These are phyloP conservation scores for Anoplolepis gracilipes DNA, from an alignment of 1,140 invertebrate species.

Conservation along the genomic window DNA sequence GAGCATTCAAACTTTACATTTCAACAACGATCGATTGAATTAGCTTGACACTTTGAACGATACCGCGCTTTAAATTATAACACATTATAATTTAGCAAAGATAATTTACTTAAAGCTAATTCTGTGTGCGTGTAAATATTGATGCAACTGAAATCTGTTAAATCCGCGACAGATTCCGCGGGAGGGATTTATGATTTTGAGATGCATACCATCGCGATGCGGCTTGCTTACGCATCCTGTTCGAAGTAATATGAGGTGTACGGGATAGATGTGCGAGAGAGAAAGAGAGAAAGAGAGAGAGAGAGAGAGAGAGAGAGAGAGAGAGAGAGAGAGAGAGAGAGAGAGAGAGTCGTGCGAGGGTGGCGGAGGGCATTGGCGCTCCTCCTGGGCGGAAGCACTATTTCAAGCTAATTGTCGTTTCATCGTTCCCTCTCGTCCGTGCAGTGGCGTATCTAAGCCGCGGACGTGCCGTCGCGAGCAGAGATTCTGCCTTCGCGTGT, in stretches of 20 bases:
- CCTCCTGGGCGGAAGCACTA: conserved; percentile 77
- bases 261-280: neutral
- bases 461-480: conserved; percentile 50
- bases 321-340: neutral
- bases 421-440: conserved; percentile 74
- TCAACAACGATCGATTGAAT: neutral
- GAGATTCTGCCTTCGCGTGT: conserved; percentile 60
- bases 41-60: neutral
- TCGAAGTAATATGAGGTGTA: conserved; percentile 34
- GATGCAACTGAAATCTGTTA: neutral
- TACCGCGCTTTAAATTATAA: conserved; percentile 32
- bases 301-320: neutral
- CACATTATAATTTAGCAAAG: neutral
- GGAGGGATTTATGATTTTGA: conserved; percentile 33
- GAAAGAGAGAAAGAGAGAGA: neutral
- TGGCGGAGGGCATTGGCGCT: conserved; percentile 63
- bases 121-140: neutral
- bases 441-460: conserved; percentile 61
- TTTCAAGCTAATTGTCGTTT: conserved; percentile 80
- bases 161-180: conserved; percentile 27
- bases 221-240: conserved; percentile 55
- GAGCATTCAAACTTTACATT: neutral
- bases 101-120: conserved; percentile 26
- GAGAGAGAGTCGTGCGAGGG: conserved; percentile 4
- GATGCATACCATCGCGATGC: conserved; percentile 24